These are phyloP conservation scores for Tetramorium parvispinum DNA, from an alignment of 1,140 invertebrate genomes.

Conservation along the genomic window DNA sequence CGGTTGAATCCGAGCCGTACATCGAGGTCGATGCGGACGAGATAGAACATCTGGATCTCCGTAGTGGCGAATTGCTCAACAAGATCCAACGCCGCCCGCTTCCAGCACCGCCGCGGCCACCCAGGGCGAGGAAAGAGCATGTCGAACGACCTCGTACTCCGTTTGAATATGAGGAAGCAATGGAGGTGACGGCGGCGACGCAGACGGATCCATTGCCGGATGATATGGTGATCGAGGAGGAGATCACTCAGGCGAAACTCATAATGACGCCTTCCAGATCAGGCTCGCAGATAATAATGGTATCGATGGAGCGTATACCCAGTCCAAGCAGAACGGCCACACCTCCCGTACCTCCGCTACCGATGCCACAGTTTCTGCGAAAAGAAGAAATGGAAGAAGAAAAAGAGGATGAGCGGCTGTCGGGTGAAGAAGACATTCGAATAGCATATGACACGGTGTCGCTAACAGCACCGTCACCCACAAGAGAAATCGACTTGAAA, in stretches of 20 bases:
- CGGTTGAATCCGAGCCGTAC: slow-evolving; percentile 86
- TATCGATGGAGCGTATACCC: slow-evolving; percentile 82
- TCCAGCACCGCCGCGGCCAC: slow-evolving; percentile 92
- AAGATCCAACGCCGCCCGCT: slow-evolving; percentile 93
- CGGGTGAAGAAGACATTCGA: background rate
- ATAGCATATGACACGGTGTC: slow-evolving; percentile 59
- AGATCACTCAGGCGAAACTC: slow-evolving; percentile 81
- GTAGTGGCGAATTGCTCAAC: slow-evolving; percentile 90
- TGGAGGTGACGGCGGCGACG: slow-evolving; percentile 90
- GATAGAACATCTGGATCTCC: slow-evolving; percentile 87
- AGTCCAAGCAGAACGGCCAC: slow-evolving; percentile 70
- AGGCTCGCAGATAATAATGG: slow-evolving; percentile 81
- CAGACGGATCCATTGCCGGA: slow-evolving; percentile 93
- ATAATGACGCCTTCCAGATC: slow-evolving; percentile 80
- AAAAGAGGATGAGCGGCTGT: background rate
- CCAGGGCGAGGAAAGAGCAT: slow-evolving; percentile 83
- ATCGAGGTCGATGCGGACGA: slow-evolving; percentile 88
- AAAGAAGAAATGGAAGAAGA: slow-evolving; percentile 27
- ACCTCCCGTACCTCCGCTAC: slow-evolving; percentile 77
- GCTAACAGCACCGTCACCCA: slow-evolving; percentile 42
- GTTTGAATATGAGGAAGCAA: slow-evolving; percentile 35
- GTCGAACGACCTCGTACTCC: background rate
- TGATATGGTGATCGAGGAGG: slow-evolving; percentile 91
- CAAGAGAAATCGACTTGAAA: slow-evolving; percentile 33
- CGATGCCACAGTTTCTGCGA: slow-evolving; percentile 41